These are phyloP conservation scores for Idaea dimidiata DNA, from an alignment of 2,888 invertebrate genomes.

Conservation along the genomic window DNA sequence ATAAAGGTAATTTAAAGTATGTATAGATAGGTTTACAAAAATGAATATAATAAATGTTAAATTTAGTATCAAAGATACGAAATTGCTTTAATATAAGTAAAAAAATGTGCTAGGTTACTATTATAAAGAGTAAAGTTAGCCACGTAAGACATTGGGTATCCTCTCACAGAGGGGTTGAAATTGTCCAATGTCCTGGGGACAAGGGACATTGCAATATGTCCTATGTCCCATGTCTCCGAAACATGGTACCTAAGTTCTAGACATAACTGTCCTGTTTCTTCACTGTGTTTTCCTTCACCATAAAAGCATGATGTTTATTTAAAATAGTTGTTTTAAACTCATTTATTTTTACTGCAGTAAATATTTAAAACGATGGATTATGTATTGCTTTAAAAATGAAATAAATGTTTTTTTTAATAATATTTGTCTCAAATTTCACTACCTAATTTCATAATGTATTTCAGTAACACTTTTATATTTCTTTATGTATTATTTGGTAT, in stretches of 20 bases:
- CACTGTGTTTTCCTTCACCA: background rate
- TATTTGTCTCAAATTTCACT: slow-evolving; percentile 7
- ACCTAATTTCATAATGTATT: slow-evolving; percentile 2
- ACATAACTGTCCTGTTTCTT: background rate
- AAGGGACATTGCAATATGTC: background rate
- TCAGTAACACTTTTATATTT: slow-evolving; percentile 5
- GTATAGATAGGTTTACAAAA: slow-evolving; percentile 7
- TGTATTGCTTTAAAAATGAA: slow-evolving; percentile 23
- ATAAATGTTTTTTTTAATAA: slow-evolving; percentile 27
- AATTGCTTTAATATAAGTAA: slow-evolving; percentile 9
- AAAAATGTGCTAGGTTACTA: slow-evolving; percentile 3
- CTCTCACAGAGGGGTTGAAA: background rate
- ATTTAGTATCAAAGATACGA: slow-evolving; percentile 27
- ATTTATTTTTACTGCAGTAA: slow-evolving; percentile 14
- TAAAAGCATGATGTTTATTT: slow-evolving; percentile 1
- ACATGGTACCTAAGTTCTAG: background rate
- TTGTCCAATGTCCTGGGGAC: background rate
- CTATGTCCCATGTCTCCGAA: background rate
- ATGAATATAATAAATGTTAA: slow-evolving; percentile 6
- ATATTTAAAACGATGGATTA: slow-evolving; percentile 13
- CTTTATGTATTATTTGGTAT: slow-evolving; percentile 13
- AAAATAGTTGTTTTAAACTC: slow-evolving; percentile 6
- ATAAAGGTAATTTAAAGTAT: background rate
- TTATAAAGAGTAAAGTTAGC: background rate
- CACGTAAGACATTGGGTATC: background rate